Evolutionary conservation across 2,113 vertebrate species (phyloP).

Genomic region (Eolophus roseicapilla): DNA sequence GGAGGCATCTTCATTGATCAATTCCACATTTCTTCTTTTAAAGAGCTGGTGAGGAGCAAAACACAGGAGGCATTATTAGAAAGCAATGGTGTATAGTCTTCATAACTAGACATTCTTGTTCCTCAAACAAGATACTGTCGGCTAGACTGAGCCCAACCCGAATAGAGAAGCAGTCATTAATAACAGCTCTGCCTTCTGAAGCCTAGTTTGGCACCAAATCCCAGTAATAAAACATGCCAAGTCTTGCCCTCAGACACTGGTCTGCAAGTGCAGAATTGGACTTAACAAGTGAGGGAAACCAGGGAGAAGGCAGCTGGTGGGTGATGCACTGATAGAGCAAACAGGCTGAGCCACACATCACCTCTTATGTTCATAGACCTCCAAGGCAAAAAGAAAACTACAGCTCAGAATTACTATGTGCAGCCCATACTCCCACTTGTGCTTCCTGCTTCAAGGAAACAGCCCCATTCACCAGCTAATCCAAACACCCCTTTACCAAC

Average conservation of each 20-base stretch:
- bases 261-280: neutral
- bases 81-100: neutral
- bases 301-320: neutral
- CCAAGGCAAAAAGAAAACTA: neutral
- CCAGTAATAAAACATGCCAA: neutral
- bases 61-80: neutral
- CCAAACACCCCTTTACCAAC: neutral
- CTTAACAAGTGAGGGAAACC: neutral
- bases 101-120: neutral
- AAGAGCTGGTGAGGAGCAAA: slow-evolving; percentile 82
- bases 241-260: neutral
- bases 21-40: slow-evolving; percentile 95
- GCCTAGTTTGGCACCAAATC: neutral
- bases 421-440: neutral
- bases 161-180: neutral
- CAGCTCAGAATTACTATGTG: neutral
- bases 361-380: neutral
- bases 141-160: neutral
- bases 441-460: neutral
- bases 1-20: slow-evolving; percentile 88
- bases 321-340: neutral
- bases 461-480: neutral
- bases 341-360: neutral
- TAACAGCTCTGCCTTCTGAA: neutral
- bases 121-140: neutral